Evolutionary conservation across 2,113 vertebrate genomes (phyloP).

Genomic region (Myotis yumanensis): DNA sequence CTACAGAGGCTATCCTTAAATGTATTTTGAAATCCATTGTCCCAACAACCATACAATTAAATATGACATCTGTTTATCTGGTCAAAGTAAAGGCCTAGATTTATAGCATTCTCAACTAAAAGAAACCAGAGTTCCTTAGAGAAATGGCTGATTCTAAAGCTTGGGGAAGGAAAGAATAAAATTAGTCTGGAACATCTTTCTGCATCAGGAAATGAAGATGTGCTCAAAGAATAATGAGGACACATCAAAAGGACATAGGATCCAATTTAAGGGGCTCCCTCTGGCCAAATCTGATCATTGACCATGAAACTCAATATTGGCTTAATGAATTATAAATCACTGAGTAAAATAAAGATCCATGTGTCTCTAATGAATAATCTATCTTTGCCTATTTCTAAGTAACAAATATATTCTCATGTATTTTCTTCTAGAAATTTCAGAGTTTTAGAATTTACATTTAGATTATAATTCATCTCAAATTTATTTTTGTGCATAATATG

Average conservation of each 20-base stretch:
- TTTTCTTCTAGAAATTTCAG: slow-evolving; percentile 32
- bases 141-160: not conserved
- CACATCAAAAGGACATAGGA: not conserved
- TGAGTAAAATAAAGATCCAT: not conserved
- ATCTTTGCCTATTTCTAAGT: not conserved
- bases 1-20: not conserved
- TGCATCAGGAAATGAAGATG: not conserved
- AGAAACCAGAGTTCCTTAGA: not conserved
- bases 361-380: not conserved
- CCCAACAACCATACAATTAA: not conserved
- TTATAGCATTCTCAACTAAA: not conserved
- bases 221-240: not conserved
- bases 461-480: not conserved
- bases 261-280: not conserved
- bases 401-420: not conserved
- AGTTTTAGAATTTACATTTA: slow-evolving; percentile 13
- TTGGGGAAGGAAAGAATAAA: not conserved
- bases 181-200: not conserved
- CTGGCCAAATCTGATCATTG: not conserved
- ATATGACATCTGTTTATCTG: not conserved
- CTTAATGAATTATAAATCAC: not conserved
- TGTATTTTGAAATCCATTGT: not conserved
- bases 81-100: not conserved
- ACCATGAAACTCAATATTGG: not conserved
- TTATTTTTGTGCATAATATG: slow-evolving; percentile 27